Conservation (phyloP, 2,797 vertebrate genomes). For the Acrossocheilus fasciatus region DNA sequence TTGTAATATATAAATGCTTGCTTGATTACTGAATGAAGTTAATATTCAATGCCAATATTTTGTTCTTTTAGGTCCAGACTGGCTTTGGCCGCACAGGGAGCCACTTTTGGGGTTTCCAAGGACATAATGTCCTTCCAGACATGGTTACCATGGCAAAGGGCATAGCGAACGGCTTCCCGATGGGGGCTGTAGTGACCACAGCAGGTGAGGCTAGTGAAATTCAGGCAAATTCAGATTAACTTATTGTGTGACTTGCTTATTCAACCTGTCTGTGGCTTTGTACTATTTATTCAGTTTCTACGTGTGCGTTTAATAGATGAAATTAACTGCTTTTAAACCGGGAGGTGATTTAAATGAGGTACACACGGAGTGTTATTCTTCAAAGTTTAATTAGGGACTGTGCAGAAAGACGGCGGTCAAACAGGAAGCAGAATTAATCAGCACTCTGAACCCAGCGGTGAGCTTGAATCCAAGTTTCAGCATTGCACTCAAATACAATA, state of each 20-base stretch:
- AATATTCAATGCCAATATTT: not conserved
- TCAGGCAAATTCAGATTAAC: not conserved
- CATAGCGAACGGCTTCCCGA: conserved; percentile 95
- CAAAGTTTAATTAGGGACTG: not conserved
- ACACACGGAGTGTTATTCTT: not conserved
- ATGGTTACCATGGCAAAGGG: conserved; percentile 96
- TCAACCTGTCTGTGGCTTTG: not conserved
- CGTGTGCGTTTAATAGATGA: not conserved
- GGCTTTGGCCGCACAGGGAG: conserved; percentile 92
- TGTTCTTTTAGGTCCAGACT: conserved; percentile 88
- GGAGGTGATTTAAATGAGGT: not conserved
- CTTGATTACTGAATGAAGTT: not conserved
- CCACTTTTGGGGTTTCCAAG: conserved; percentile 96
- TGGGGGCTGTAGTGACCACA: conserved; percentile 93
- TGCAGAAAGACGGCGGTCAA: not conserved
- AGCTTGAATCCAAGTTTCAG: not conserved
- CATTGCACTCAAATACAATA: not conserved
- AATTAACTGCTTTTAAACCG: not conserved
- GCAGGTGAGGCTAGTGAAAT: conserved; percentile 77
- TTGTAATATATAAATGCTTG: not conserved
- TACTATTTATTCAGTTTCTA: not conserved
- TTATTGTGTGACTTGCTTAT: not conserved
- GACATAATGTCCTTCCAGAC: conserved; percentile 88
- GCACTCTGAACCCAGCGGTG: not conserved
- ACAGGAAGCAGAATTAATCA: conserved; percentile 16